phyloP scores from a whole-genome alignment of 1,140 invertebrate genomes.

The Temnothorax nylanderi region DNA sequence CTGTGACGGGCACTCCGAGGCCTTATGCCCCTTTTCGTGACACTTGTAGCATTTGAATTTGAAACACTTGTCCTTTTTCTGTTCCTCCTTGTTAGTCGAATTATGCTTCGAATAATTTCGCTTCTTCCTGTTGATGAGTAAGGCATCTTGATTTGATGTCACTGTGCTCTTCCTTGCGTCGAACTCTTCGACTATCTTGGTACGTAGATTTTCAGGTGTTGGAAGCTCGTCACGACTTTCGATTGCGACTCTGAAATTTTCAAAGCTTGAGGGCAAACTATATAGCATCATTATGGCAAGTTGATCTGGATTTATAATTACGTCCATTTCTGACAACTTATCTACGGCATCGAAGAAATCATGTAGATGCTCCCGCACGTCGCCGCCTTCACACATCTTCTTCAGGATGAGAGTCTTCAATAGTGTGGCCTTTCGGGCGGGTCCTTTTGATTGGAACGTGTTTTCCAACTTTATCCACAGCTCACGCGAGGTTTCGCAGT shows the following conservation, averaged over 20 bases:
- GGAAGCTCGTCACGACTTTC: neutral
- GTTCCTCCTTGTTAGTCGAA: neutral
- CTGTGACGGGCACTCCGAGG: constrained; percentile 15
- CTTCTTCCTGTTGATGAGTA: constrained; percentile 5
- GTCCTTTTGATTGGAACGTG: constrained; percentile 1
- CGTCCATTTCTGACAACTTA: constrained; percentile 17
- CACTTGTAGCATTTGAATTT: constrained; percentile 43
- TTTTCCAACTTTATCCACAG: neutral
- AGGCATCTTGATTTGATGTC: neutral
- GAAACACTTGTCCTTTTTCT: neutral
- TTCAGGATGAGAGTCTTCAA: neutral
- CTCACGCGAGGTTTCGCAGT: constrained; percentile 14
- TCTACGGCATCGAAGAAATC: constrained; percentile 1
- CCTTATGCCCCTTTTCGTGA: constrained; percentile 35
- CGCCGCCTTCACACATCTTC: neutral
- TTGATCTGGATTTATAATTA: neutral
- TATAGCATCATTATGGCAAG: constrained; percentile 4
- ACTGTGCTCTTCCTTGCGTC: neutral
- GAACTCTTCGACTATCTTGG: neutral
- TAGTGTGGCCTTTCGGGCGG: neutral
- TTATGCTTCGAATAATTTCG: neutral
- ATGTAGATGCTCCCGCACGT: neutral
- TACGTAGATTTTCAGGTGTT: neutral
- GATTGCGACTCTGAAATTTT: neutral
- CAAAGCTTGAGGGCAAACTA: neutral